Evolutionary conservation across 2,113 vertebrate genomes (phyloP), one percentile per base, ranked within the genome.

Genomic region (Grammomys surdaster): DNA sequence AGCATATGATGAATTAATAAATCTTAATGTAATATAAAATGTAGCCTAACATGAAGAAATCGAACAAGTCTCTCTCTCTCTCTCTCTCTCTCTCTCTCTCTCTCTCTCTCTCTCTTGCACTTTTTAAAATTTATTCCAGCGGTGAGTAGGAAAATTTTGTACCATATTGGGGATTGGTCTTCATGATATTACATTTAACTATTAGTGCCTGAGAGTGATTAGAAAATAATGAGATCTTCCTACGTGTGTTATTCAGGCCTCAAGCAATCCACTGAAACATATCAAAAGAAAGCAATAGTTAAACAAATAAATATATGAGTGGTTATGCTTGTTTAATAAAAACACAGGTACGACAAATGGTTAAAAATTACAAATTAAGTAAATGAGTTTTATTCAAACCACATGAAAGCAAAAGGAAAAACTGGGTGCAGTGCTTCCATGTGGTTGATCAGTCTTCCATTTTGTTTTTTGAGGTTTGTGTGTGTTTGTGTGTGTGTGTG

Each of bases 261-360:
- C 31, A 82, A 60, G 36, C 33, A 95, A 24, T 2, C 76, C 36
- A 92, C n/a, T 26, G 11, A 13, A 8, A 19, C 3, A 84, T 56
- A 88, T 89, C 91, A 86, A 94, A 86, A 77, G 36, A 76, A 46
- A 78, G 14, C 85, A n/a, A 54, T 48, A 94, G 36, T 92, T 63
- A 48, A 88, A 86, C 51, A 82, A 58, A 40, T 58, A 82, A 96
- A 40, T 26, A 69, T 26, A 88, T 26, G 20, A 63, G 43, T 22
- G 11, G 1, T 69, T 14, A 65, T 89, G 13, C 54, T 96, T 56
- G 14, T 9, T 51, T 13, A 91, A 81, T 63, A 67, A 85, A 20
- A 40, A 24, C 51, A 54, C 56, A 43, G 5, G 1, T 17, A 77
- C 78, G 69, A 84, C 0, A 67, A 75, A 88, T 75, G 5, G 10